Conservation (phyloP, 2,797 vertebrate genomes). For the Gallinago nigripennis region DNA sequence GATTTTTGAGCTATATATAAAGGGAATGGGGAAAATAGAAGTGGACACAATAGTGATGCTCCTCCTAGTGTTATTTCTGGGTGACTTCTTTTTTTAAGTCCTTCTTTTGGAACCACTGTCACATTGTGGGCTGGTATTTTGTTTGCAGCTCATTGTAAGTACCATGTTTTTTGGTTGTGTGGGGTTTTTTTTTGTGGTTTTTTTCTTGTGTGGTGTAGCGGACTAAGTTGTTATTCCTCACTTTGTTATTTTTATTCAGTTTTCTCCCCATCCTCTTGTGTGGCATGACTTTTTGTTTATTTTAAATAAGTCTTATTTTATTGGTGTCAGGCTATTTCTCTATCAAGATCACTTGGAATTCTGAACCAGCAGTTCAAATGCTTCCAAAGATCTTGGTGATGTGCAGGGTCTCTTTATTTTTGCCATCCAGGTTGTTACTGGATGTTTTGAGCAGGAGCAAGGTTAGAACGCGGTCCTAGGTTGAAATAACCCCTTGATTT, state of each 20-base stretch:
- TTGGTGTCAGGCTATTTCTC: not conserved
- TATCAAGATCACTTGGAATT: not conserved
- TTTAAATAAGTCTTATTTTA: not conserved
- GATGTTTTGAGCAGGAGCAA: not conserved
- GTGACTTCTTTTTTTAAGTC: not conserved
- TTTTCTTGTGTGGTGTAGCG: not conserved
- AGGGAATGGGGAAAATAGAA: not conserved
- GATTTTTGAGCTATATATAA: not conserved
- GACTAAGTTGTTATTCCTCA: not conserved
- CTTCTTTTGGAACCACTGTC: not conserved
- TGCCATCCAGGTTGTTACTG: not conserved
- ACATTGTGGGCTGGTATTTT: not conserved
- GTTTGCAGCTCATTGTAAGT: not conserved
- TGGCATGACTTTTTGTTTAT: not conserved
- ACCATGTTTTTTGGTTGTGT: too few species aligned
- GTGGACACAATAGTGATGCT: not conserved
- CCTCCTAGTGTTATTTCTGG: not conserved
- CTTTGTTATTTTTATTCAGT: not conserved
- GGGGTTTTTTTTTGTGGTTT: not conserved
- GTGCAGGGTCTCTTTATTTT: not conserved
- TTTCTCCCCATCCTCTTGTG: not conserved
- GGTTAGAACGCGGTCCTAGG: not conserved
- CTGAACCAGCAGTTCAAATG: not conserved
- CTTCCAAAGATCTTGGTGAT: not conserved
- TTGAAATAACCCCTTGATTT: not conserved